These are phyloP conservation scores for Mellivora capensis DNA, from an alignment of 2,113 vertebrate species.

Conservation along the genomic window DNA sequence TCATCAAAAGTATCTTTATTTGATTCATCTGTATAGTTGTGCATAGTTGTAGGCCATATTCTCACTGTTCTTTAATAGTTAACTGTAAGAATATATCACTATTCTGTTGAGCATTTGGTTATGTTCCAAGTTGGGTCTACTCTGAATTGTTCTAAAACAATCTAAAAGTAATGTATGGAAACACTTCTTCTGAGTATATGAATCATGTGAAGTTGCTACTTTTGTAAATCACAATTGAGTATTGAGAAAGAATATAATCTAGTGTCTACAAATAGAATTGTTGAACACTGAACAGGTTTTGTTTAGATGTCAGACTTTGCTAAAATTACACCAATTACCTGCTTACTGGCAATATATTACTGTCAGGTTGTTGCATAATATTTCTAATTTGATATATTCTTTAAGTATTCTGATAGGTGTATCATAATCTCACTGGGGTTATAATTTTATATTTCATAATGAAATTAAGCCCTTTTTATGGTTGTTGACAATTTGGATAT, in stretches of 20 bases:
- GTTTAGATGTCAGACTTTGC: not conserved
- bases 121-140: not conserved
- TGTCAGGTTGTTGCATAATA: not conserved
- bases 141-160: not conserved
- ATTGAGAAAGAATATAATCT: not conserved
- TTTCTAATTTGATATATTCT: not conserved
- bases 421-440: not conserved
- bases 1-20: not conserved
- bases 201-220: not conserved
- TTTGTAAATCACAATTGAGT: not conserved
- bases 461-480: not conserved
- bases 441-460: not conserved
- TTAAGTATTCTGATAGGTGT: not conserved
- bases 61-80: not conserved
- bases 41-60: not conserved
- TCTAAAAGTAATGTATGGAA: not conserved
- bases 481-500: not conserved
- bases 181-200: not conserved
- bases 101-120: not conserved
- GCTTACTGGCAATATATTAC: not conserved
- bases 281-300: not conserved
- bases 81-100: not conserved
- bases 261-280: not conserved
- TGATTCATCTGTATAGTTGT: not conserved
- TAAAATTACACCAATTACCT: not conserved